These are phyloP conservation scores for Seriola quinqueradiata DNA, from an alignment of 2,113 vertebrate species.

Conservation along the genomic window DNA sequence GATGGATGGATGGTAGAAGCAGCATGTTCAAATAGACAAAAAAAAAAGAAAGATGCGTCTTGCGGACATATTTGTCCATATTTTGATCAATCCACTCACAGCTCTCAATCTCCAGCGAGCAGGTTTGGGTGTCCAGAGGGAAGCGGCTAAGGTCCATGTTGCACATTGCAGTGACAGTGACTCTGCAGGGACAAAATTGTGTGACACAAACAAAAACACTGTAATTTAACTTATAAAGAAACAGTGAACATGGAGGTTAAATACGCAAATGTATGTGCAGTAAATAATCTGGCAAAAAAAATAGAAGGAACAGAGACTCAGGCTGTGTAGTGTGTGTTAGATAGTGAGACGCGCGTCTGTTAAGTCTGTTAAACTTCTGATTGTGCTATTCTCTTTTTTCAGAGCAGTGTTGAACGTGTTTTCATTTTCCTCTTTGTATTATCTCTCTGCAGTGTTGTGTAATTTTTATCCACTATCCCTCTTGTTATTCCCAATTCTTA, in stretches of 20 bases:
- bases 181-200: conserved; percentile 83
- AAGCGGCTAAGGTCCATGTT: conserved; percentile 99
- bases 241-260: background rate
- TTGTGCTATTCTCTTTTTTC: too few species aligned
- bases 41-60: background rate
- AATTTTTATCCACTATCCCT: background rate
- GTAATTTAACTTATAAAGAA: background rate
- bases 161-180: conserved; percentile 98
- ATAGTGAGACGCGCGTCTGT: background rate
- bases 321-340: background rate
- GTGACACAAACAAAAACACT: background rate
- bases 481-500: background rate
- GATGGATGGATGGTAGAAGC: too few species aligned
- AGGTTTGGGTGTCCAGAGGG: conserved; percentile 97
- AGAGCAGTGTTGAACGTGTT: too few species aligned
- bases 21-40: background rate
- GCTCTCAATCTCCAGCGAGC: conserved; percentile 98
- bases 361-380: too few species aligned
- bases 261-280: background rate
- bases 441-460: background rate
- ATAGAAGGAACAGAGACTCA: background rate
- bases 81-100: conserved; percentile 87
- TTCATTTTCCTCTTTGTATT: background rate
- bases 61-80: background rate
- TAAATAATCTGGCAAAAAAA: background rate